Evolutionary conservation across 2,888 invertebrate species (phyloP).

Genomic region (Cantharis flavilabris): DNA sequence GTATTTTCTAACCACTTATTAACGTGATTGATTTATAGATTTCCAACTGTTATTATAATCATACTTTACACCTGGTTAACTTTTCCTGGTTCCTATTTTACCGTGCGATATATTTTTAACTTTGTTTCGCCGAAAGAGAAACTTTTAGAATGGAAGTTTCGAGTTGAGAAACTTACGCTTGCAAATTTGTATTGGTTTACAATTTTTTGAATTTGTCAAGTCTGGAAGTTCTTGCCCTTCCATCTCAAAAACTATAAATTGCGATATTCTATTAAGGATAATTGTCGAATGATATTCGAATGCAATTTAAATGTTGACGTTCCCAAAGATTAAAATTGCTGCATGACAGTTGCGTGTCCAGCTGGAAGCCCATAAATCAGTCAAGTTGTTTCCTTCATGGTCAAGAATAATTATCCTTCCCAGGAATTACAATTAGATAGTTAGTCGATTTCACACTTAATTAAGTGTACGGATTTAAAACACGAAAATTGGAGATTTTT

Average conservation of each 20-base stretch:
- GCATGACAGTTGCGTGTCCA: slow-evolving; percentile 39
- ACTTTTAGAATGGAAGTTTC: background rate
- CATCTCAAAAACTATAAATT: background rate
- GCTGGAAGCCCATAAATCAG: slow-evolving; percentile 36
- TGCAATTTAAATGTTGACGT: background rate
- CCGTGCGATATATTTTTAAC: background rate
- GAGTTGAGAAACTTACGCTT: background rate
- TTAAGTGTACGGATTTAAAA: background rate
- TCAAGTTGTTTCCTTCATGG: slow-evolving; percentile 33
- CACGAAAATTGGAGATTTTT: background rate
- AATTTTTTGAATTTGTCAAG: background rate
- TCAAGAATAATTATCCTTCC: slow-evolving; percentile 33
- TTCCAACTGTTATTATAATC: slow-evolving; percentile 30
- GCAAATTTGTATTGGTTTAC: background rate
- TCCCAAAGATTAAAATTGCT: slow-evolving; percentile 31
- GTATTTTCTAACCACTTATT: slow-evolving; percentile 32
- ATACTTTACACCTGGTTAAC: slow-evolving; percentile 37
- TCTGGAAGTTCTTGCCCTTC: background rate
- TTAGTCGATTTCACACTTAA: slow-evolving; percentile 22
- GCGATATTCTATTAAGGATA: background rate
- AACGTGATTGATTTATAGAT: slow-evolving; percentile 37
- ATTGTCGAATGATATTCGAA: background rate
- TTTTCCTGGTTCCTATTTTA: slow-evolving; percentile 19
- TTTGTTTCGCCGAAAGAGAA: background rate
- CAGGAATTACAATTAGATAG: slow-evolving; percentile 22